These are phyloP conservation scores for Linnaemya vulpina DNA, from an alignment of 2,888 invertebrate species.

Conservation along the genomic window DNA sequence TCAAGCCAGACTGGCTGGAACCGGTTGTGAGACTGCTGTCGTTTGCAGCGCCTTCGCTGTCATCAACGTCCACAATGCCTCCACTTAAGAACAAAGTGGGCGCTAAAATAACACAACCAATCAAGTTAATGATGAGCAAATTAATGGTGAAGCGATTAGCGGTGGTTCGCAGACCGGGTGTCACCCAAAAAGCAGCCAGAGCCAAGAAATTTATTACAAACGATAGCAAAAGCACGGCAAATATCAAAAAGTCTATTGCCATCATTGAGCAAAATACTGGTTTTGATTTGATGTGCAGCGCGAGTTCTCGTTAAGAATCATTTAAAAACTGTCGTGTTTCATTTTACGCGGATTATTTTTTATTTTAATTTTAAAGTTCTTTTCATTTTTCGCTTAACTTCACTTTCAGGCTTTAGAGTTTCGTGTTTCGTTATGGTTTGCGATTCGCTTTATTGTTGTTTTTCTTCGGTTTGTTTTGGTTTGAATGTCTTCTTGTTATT, in stretches of 20 bases:
- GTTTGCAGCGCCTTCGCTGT: slow-evolving; percentile 51
- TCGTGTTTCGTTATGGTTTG: not conserved
- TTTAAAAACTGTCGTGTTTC: slow-evolving; percentile 7
- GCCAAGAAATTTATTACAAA: slow-evolving; percentile 82
- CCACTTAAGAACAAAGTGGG: slow-evolving; percentile 81
- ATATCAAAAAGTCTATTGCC: slow-evolving; percentile 83
- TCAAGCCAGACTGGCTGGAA: slow-evolving; percentile 64
- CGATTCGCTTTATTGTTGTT: slow-evolving; percentile 1
- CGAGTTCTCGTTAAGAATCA: slow-evolving; percentile 25
- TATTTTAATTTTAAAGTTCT: slow-evolving; percentile 7
- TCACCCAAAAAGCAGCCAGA: slow-evolving; percentile 83
- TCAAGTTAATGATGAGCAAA: slow-evolving; percentile 82
- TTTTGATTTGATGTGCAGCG: slow-evolving; percentile 21
- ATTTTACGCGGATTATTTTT: too few relatives aligned
- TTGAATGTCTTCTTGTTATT: too few relatives aligned
- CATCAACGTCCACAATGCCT: slow-evolving; percentile 48
- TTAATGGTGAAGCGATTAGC: slow-evolving; percentile 83
- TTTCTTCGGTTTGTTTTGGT: slow-evolving; percentile 36
- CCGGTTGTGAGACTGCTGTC: slow-evolving; percentile 58
- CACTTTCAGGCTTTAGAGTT: slow-evolving; percentile 35
- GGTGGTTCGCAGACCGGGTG: slow-evolving; percentile 83
- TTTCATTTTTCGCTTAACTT: slow-evolving; percentile 24
- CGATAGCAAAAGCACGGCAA: slow-evolving; percentile 82
- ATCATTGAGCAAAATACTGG: slow-evolving; percentile 74
- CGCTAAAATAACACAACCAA: slow-evolving; percentile 81